Base-by-base conservation (phyloP, 2,797 vertebrate genomes). In the Myotis daubentonii region DNA sequence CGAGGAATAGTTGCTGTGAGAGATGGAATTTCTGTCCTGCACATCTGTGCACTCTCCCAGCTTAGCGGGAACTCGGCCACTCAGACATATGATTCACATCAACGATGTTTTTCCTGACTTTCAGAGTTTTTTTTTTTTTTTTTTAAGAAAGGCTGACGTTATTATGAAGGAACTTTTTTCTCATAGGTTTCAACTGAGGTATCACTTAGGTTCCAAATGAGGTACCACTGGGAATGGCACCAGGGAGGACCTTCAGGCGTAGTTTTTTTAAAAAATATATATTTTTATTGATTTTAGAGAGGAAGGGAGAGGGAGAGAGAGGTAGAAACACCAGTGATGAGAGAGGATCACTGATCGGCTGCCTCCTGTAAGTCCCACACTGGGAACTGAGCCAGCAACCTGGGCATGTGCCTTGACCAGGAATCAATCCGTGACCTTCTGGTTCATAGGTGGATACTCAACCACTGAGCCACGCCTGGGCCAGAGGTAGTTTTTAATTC, bases 61-160 rank as follows among this genome's bases (percentile, higher is more conserved):
- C 81, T 60, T 89, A 82, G 89, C 1, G 62, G 94, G 97, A 95
- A 65, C 93, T 83, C 36, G 1, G 96, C 96, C 96, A 95, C 93
- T 76, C 92, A 92, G 87, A 96, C 97, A 97, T 97, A 96, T 97
- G 97, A 97, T 96, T 97, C 96, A 95, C 94, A 97, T 97, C 97
- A 96, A 95, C 96, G 94, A 79, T 96, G 96, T 97, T 97, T 97
- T 97, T 96, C 93, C 94, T 65, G 85, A 97, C 66, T 95, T 96
- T 94, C 62, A 57, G 92, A 91, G 41, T 87, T 91, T 92, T 89
- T 86, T 62, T 28, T 60, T 60, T 94, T 88, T 91, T 95, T 94
- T 86, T 60, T 17, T 13, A 81, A 93, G 81, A 78, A 87, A 97
- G 33, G 70, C 51, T 97, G 95, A 96, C 57, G 47, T 97, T 94